Percentiles rank a stretch among this genome's conserved stretches.
Conservation (phyloP, 1,140 invertebrate genomes). For the Brachionus asplanchnoidis region DNA sequence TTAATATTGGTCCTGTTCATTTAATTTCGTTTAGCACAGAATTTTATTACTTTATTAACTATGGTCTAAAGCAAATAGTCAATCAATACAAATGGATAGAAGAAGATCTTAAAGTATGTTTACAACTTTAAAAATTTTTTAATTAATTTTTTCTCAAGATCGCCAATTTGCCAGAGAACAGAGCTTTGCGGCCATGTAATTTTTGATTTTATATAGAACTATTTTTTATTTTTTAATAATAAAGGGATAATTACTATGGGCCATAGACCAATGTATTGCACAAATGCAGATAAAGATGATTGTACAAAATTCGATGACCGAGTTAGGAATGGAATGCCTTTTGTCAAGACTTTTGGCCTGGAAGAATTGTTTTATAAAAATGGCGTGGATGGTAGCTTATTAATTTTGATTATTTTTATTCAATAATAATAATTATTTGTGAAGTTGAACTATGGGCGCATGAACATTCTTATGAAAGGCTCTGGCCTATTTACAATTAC, state of each 20-base stretch:
- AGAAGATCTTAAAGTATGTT: conserved; percentile 64
- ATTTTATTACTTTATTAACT: conserved; percentile 81
- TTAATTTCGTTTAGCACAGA: conserved; percentile 77
- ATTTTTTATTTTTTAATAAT: background rate
- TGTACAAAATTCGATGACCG: conserved; percentile 68
- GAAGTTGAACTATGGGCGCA: conserved; percentile 42
- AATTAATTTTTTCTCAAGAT: conserved; percentile 49
- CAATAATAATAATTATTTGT: too few relatives aligned
- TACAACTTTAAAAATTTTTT: background rate
- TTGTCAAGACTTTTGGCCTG: conserved; percentile 18
- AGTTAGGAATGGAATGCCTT: conserved; percentile 27
- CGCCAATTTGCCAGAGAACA: conserved; percentile 62
- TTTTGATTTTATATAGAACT: background rate
- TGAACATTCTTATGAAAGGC: conserved; percentile 43
- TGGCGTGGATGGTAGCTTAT: conserved; percentile 35
- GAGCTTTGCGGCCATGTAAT: conserved; percentile 66
- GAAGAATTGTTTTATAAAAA: conserved; percentile 42
- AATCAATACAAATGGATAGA: conserved; percentile 84
- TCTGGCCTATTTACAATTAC: conserved; percentile 59
- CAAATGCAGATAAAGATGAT: conserved; percentile 76
- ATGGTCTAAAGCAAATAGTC: conserved; percentile 73
- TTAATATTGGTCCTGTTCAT: conserved; percentile 51
- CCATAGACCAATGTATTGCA: conserved; percentile 97
- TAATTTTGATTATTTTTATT: too few relatives aligned
- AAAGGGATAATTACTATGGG: conserved; percentile 81